Evolutionary conservation across 2,888 invertebrate genomes (phyloP), one percentile per base, ranked within the genome.

Genomic region (Tenthredo notha): DNA sequence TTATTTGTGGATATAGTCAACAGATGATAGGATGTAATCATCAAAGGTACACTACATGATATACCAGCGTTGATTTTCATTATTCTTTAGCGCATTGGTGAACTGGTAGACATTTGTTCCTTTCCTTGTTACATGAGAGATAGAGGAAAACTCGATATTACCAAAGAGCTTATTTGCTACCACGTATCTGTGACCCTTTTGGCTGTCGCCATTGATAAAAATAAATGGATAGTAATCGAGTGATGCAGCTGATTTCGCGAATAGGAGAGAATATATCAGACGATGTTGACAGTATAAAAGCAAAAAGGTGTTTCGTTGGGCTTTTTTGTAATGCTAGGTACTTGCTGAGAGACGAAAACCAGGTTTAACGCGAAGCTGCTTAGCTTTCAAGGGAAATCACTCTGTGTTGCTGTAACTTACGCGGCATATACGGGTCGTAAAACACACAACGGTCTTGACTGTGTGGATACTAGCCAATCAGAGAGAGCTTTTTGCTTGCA

Each of bases 321-420:
- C 15, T 67, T 33, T n/a, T 50, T 77, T 29, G n/a, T 33, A 50
- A 33, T 54, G 33, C 18, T 33, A 21, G 1, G 33, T 50, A 77
- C 50, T 77, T 54, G 50, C 12, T 77, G 33, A 54, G 25, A 50
- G 29, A 33, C 54, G 43, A 33, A 77, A 54, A 18, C 29, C 29
- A 10, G n/a, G 29, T 25, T n/a, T 7, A 77, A 33, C 54, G 29
- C 50, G 18, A 77, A 77, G 33, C n/a, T 77, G 29, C 50, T 50
- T 21, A 77, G 77, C 29, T 77, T 77, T 77, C 18, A n/a, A 15
- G 54, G 77, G 21, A 74, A 43, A 74, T 43, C 43, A n/a, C 25
- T 74, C n/a, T 43, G 72, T 10, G 43, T 4, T 21, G 10, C 40
- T 74, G 43, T 43, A 43, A 12, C 18, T 43, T 43, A 40, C 18